These are phyloP conservation scores for Plectropomus leopardus DNA, from an alignment of 2,113 vertebrate species.

Conservation along the genomic window DNA sequence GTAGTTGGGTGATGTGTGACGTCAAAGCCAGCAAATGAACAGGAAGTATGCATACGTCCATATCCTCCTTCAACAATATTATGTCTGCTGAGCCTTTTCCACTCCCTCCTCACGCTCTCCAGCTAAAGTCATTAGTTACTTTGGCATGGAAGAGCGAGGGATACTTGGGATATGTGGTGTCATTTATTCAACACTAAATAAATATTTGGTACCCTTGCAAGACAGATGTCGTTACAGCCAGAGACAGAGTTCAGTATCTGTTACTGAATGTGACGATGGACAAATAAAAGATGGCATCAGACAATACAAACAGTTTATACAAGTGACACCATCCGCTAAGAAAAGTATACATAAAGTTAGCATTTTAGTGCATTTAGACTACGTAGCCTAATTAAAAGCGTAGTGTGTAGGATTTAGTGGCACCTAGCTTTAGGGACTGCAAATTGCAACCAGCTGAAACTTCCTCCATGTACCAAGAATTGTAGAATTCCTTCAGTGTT, in stretches of 20 bases:
- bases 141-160: not conserved
- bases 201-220: slow-evolving; percentile 1
- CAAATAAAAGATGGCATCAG: not conserved
- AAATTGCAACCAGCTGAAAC: too few species aligned
- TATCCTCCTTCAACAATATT: slow-evolving; percentile 70
- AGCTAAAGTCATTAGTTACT: slow-evolving; percentile 9
- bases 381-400: too few species aligned
- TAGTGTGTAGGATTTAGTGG: too few species aligned
- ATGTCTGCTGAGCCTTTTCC: slow-evolving; percentile 58
- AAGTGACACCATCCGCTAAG: not conserved
- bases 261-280: not conserved
- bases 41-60: slow-evolving; percentile 43
- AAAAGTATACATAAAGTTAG: not conserved
- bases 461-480: too few species aligned
- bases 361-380: not conserved
- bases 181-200: slow-evolving; percentile 30
- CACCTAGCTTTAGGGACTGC: too few species aligned
- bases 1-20: slow-evolving; percentile 19
- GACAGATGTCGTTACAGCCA: not conserved
- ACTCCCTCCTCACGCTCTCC: slow-evolving; percentile 16
- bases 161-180: not conserved
- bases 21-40: slow-evolving; percentile 45
- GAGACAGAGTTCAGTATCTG: not conserved
- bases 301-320: not conserved
- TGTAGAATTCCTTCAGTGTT: too few species aligned